A percentile compares a stretch with the other conserved stretches of the same genome.
phyloP scores from a whole-genome alignment of 2,797 vertebrate species.

The Cottoperca gobio region DNA sequence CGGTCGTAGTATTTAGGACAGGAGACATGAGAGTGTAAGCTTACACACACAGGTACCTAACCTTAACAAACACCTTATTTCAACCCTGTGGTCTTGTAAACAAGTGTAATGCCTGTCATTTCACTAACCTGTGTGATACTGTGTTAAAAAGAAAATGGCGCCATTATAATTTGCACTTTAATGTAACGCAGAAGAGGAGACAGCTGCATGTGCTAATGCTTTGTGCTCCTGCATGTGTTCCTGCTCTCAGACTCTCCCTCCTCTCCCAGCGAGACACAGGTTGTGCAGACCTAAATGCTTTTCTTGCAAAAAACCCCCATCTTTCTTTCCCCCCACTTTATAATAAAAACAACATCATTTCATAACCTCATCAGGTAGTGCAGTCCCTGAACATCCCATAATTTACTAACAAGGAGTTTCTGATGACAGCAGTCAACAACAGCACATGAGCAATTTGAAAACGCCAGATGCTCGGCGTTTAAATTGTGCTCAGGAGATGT shows the following conservation, averaged over 20 bases:
- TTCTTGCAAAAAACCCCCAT: slow-evolving; percentile 15
- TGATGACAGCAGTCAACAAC: slow-evolving; percentile 54
- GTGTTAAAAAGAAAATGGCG: slow-evolving; percentile 16
- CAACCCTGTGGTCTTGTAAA: too few species aligned
- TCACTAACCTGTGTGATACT: background rate
- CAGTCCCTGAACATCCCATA: slow-evolving; percentile 35
- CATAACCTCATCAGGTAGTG: slow-evolving; percentile 41
- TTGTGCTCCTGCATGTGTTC: slow-evolving; percentile 9
- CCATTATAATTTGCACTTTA: slow-evolving; percentile 44
- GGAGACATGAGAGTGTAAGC: too few species aligned
- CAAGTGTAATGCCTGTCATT: slow-evolving; percentile 11
- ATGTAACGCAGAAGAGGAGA: slow-evolving; percentile 42
- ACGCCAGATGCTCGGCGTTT: slow-evolving; percentile 68
- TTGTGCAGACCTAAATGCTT: background rate
- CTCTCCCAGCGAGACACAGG: slow-evolving; percentile 37
- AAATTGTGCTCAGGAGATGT: slow-evolving; percentile 58
- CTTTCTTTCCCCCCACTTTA: background rate
- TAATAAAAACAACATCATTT: slow-evolving; percentile 41
- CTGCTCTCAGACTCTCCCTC: slow-evolving; percentile 1
- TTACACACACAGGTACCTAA: too few species aligned
- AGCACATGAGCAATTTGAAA: slow-evolving; percentile 62
- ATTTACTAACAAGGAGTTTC: slow-evolving; percentile 59
- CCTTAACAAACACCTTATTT: too few species aligned
- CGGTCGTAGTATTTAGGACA: background rate
- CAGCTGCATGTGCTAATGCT: slow-evolving; percentile 48